Evolutionary conservation across 2,797 vertebrate species (phyloP), one percentile per base, ranked within the genome.

Genomic region (Lutjanus campechanus): DNA sequence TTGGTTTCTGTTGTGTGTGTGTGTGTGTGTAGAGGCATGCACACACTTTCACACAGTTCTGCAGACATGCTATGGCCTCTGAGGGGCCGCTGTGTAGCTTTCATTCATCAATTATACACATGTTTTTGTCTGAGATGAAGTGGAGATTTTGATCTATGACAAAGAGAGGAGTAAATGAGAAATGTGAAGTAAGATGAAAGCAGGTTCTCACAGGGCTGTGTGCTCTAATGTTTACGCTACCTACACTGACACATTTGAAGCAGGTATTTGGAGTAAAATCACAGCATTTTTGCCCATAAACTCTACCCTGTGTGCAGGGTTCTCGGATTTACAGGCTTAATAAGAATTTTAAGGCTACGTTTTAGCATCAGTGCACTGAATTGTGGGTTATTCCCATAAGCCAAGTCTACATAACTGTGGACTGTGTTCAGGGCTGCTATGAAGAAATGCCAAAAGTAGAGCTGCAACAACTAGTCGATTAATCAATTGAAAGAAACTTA

Each of bases 101-200:
- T 74, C 46, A 56, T 50, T 84, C 72, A 86, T 88, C 62, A 88
- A 84, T 87, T 80, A 89, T 84, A 69, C 61, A 87, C 47, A 41
- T 51, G 77, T 79, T 79, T 84, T 46, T 79, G 87, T 91, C 77
- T 86, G 82, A 58, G 36, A 58, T 53, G 53, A 71, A 5, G 62
- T 44, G 19, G 2, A 7, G 40, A 19, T 61, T 13, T 16, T 13
- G 11, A 44, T 12, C 7, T 7, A 41, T 17, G 10, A 46, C 47
- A 59, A 60, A 51, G 11, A 41, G 25, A 54, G 8, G 12, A 36
- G 11, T 20, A 50, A 17, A 59, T 7, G 20, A 65, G 22, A 46
- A 49, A 47, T 58, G 19, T 17, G 13, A 29, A 36, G 16, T 22
- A 20, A 25, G 8, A 5, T 40, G 11, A n/a, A 4, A 41, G 36